Evolutionary conservation across 1,140 invertebrate genomes (phyloP).

Genomic region (Tetramorium alpestre): DNA sequence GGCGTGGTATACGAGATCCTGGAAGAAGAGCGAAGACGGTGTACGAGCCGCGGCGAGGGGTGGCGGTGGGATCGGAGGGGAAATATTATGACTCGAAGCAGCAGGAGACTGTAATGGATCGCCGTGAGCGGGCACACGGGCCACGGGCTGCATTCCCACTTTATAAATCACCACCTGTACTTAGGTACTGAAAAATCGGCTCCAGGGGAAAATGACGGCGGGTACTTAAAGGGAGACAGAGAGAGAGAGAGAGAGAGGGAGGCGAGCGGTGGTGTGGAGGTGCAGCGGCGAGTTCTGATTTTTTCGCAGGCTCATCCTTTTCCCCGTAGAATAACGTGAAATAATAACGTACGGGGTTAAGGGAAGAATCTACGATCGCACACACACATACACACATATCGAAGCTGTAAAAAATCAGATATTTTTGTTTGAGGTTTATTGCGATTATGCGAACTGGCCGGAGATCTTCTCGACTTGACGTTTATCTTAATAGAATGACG

Average conservation of each 20-base stretch:
- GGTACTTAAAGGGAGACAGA: conserved; percentile 28
- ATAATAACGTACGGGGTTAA: conserved; percentile 28
- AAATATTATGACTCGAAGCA: conserved; percentile 74
- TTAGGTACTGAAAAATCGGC: conserved; percentile 71
- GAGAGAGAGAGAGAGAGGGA: background rate
- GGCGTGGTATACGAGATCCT: conserved; percentile 62
- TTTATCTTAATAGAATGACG: background rate
- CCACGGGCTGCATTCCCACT: conserved; percentile 70
- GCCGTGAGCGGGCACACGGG: conserved; percentile 65
- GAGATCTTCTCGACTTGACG: background rate
- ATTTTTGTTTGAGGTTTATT: background rate
- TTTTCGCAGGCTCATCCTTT: conserved; percentile 62
- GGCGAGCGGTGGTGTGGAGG: background rate
- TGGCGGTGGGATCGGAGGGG: conserved; percentile 7
- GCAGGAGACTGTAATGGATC: conserved; percentile 73
- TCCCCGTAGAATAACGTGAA: background rate
- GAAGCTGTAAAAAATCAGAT: background rate
- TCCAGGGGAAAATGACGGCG: conserved; percentile 51
- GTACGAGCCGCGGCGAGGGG: background rate
- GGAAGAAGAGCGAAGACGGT: conserved; percentile 36
- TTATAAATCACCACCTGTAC: conserved; percentile 75
- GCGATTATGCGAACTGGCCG: background rate
- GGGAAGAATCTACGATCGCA: background rate
- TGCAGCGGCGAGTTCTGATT: conserved; percentile 25
- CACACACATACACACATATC: background rate